Evolutionary conservation across 2,888 invertebrate species (phyloP).

Genomic region (Patella ulyssiponensis): DNA sequence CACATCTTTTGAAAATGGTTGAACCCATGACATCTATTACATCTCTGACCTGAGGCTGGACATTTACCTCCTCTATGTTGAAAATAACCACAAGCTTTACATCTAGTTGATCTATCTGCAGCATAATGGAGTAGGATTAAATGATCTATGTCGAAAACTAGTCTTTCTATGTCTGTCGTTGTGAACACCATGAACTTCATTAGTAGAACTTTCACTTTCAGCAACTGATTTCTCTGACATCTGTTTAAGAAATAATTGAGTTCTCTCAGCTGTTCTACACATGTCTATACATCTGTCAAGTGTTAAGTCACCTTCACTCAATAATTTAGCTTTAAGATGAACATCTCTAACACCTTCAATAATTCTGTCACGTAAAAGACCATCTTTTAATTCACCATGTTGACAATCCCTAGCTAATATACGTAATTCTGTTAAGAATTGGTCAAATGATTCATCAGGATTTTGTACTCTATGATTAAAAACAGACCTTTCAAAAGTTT

Average conservation of each 20-base stretch:
- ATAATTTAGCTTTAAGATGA: slow-evolving; percentile 5
- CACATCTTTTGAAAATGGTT: slow-evolving; percentile 18
- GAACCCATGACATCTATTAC: slow-evolving; percentile 12
- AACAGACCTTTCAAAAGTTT: not conserved
- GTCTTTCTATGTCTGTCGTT: not conserved
- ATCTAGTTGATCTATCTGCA: not conserved
- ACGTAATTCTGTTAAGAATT: slow-evolving; percentile 12
- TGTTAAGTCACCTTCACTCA: slow-evolving; percentile 7
- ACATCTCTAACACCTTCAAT: not conserved
- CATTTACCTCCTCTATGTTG: slow-evolving; percentile 14
- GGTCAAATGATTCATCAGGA: slow-evolving; percentile 20
- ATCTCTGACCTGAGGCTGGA: slow-evolving; percentile 22
- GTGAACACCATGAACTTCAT: not conserved
- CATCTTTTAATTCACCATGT: slow-evolving; percentile 22
- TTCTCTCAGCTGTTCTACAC: slow-evolving; percentile 1
- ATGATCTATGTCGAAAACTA: not conserved
- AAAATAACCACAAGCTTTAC: slow-evolving; percentile 8
- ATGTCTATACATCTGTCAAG: slow-evolving; percentile 6
- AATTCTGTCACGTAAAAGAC: slow-evolving; percentile 21
- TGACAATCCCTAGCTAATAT: slow-evolving; percentile 12
- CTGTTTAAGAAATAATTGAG: not conserved
- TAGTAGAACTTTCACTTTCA: not conserved
- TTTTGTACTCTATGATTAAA: slow-evolving; percentile 12
- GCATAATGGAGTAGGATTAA: not conserved
- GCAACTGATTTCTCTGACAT: not conserved